Base-by-base conservation (phyloP, 2,113 vertebrate species). In the Elgaria multicarinata region DNA sequence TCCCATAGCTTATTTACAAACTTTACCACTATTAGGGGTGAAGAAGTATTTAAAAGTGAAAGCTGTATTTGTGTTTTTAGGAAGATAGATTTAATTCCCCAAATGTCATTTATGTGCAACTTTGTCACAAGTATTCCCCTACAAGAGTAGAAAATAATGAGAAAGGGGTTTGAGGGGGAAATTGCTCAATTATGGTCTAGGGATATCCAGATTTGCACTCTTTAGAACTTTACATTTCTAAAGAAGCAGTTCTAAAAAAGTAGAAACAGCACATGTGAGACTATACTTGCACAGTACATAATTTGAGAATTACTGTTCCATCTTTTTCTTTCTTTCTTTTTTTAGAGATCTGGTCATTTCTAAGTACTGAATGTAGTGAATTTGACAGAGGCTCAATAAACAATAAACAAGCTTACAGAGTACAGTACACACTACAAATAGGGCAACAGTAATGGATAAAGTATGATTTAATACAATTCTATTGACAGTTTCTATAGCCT, bases 401-500 rank as follows among this genome's bases (percentile, higher is more conserved):
- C 90, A 2, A 79, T 20, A 53, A 42, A 20, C 26, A 66, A 28
- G 0, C 0, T 85, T 94, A 91, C 86, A 71, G 31, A 87, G 64
- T 28, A 12, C 28, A 87, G 69, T 10, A 13, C 0, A 0, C 22
- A 83, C 76, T 67, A 81, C 74, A 87, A 89, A 66, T 26, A 87
- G 39, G 82, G 50, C n/a, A 92, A 71, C 16, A 91, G 3, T 2
- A 36, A 42, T 12, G 78, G 74, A 79, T 42, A 90, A 90, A 1
- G 0, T 87, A 18, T 85, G 87, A 39, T 22, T 62, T 90, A 67
- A 90, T 78, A 78, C 5, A n/a, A 76, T 46, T 69, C 4, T 6
- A n/a, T 33, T 66, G 46, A 55, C 3, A 87, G 55, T 79, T 69
- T 78, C 72, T 31, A 22, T 31, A 75, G 18, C 28, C n/a, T 66